Conservation (phyloP, 1,140 invertebrate species). For the Bombus polaris region DNA sequence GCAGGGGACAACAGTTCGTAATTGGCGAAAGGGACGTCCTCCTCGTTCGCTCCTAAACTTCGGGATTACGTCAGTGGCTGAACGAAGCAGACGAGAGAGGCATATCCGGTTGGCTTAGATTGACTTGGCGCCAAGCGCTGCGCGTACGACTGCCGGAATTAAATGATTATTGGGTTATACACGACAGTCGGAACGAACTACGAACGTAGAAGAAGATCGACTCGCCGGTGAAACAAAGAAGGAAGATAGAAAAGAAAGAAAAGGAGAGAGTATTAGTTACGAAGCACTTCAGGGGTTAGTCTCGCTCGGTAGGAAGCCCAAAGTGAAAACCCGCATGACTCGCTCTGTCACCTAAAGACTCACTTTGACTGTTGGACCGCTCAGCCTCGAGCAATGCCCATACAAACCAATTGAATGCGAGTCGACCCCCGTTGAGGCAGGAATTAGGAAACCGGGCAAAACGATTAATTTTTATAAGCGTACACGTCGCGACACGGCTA, state of each 20-base stretch:
- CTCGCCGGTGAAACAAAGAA: neutral
- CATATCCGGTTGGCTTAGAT: constrained; percentile 83
- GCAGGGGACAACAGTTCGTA: constrained; percentile 11
- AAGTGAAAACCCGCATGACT: constrained; percentile 71
- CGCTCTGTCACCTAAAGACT: constrained; percentile 62
- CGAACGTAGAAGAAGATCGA: constrained; percentile 42
- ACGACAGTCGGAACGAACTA: constrained; percentile 50
- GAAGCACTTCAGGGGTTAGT: constrained; percentile 17
- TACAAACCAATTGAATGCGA: constrained; percentile 73
- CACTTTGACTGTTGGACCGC: constrained; percentile 47
- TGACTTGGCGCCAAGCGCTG: constrained; percentile 82
- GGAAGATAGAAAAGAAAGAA: constrained; percentile 13
- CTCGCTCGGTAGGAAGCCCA: constrained; percentile 34
- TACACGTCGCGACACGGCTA: constrained; percentile 39
- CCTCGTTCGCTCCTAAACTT: constrained; percentile 56
- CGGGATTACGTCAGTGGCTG: constrained; percentile 75
- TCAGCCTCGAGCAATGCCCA: constrained; percentile 49
- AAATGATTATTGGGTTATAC: constrained; percentile 82
- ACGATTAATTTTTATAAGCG: constrained; percentile 74
- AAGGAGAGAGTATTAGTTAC: neutral
- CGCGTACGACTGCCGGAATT: constrained; percentile 80
- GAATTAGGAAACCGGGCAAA: constrained; percentile 74
- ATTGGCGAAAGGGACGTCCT: constrained; percentile 50
- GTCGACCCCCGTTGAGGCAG: constrained; percentile 56
- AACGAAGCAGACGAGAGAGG: constrained; percentile 76